Evolutionary conservation across 1,140 invertebrate species (phyloP).

Genomic region (Drosophila bifasciata): DNA sequence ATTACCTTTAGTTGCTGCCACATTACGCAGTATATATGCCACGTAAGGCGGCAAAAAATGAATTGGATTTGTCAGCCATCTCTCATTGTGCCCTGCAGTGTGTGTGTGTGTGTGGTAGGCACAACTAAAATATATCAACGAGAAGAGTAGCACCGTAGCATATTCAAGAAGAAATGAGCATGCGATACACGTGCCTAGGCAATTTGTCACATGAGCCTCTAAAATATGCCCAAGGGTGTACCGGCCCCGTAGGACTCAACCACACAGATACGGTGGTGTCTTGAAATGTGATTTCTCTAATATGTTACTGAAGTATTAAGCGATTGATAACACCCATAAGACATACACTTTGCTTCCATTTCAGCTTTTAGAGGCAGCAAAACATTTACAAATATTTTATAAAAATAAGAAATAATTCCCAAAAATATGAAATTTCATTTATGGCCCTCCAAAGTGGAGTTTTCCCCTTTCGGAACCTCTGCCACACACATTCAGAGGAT

Average conservation of each 20-base stretch:
- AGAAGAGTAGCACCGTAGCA: conserved; percentile 12
- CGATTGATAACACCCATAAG: too few relatives aligned
- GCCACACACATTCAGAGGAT: conserved; percentile 62
- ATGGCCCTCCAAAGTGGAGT: not conserved
- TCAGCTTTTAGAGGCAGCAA: too few relatives aligned
- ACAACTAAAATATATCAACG: conserved; percentile 3
- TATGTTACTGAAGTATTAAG: too few relatives aligned
- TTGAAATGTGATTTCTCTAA: conserved; percentile 23
- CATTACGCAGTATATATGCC: conserved; percentile 76
- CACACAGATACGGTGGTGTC: conserved; percentile 26
- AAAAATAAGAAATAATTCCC: not conserved
- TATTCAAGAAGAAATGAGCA: conserved; percentile 59
- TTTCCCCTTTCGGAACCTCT: conserved; percentile 10
- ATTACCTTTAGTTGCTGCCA: conserved; percentile 74
- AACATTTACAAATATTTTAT: not conserved
- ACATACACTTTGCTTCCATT: too few relatives aligned
- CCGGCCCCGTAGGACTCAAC: conserved; percentile 39
- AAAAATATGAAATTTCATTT: not conserved
- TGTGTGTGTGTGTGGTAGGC: conserved; percentile 28
- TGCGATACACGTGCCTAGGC: conserved; percentile 78
- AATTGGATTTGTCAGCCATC: conserved; percentile 76
- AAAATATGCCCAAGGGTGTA: conserved; percentile 82
- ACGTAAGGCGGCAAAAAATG: conserved; percentile 64
- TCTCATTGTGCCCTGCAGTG: not conserved
- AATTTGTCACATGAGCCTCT: conserved; percentile 84